Evolutionary conservation across 2,888 invertebrate genomes (phyloP), one percentile per base, ranked within the genome.

Genomic region (Orthosia incerta): DNA sequence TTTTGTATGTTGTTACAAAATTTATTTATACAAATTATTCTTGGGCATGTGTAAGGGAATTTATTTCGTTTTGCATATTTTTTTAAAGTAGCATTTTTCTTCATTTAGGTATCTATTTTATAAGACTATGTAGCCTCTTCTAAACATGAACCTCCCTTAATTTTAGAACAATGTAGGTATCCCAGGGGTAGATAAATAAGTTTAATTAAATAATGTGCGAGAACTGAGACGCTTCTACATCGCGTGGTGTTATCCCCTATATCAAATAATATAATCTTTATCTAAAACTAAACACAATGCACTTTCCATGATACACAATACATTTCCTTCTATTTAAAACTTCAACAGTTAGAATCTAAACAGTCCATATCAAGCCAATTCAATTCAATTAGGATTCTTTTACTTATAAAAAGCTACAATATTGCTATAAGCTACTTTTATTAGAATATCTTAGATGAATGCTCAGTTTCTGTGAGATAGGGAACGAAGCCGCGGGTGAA

Each of bases 131-230:
- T 26, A 23, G 46, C n/a, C 13, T 72, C 50, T 51, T 15, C 13
- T 48, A n/a, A 78, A 57, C 13, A 39, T 16, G 26, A 59, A 45
- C 18, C 26, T 46, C 26, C 39, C 46, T 9, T n/a, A 39, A 70
- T 60, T 26, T 18, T 57, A 60, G 26, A 26, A 7, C 15, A 60
- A 60, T 71, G 50, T 64, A 60, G 63, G 45, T 71, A 60, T 79
- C 53, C 59, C 50, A 13, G 26, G 55, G 60, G 60, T 79, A 72
- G 45, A 60, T 79, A 72, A 79, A 76, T 79, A 53, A 76, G 72
- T 79, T 45, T 51, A 60, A 55, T 61, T 76, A 59, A 11, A 55
- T 31, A 70, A 78, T 31, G 26, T 39, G n/a, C 48, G 23, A 45
- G 46, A 79, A 64, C 23, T 55, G 46, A n/a, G n/a, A 16, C 39